Conservation (phyloP, 2,888 invertebrate genomes). For the Cataglyphis rosenhaueri region DNA sequence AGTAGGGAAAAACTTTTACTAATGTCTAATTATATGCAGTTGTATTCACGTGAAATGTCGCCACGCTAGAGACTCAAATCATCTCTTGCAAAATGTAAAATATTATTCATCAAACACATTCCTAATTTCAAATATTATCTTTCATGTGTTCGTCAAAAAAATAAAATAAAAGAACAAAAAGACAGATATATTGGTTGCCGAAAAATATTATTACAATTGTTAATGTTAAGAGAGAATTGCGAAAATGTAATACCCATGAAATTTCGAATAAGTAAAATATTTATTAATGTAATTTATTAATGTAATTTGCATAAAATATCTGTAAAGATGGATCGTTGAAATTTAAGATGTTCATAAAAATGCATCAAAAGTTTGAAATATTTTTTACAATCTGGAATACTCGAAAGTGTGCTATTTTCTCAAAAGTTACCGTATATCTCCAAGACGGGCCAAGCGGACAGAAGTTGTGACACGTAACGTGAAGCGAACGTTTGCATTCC, state of each 20-base stretch:
- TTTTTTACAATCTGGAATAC: conserved; percentile 22
- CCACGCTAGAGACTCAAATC: background rate
- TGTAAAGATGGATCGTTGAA: background rate
- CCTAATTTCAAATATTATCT: conserved; percentile 16
- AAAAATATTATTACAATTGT: background rate
- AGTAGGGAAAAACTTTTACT: conserved; percentile 19
- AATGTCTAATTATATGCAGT: conserved; percentile 8
- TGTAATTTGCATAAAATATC: conserved; percentile 24
- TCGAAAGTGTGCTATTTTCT: conserved; percentile 58
- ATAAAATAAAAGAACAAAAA: background rate
- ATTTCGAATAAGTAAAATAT: conserved; percentile 13
- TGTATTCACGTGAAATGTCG: background rate
- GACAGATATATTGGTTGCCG: background rate
- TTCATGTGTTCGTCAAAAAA: background rate
- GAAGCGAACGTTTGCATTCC: conserved; percentile 61
- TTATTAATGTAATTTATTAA: conserved; percentile 31
- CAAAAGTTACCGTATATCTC: conserved; percentile 55
- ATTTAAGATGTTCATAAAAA: conserved; percentile 12
- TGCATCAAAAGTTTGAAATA: background rate
- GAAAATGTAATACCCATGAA: conserved; percentile 3
- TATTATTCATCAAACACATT: conserved; percentile 7
- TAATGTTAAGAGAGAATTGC: background rate
- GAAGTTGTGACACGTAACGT: conserved; percentile 58
- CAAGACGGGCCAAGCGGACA: conserved; percentile 60
- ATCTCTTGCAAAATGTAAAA: background rate